Evolutionary conservation across 1,140 invertebrate species (phyloP), one percentile per base, ranked within the genome.

Genomic region (Pseudoatta argentina): DNA sequence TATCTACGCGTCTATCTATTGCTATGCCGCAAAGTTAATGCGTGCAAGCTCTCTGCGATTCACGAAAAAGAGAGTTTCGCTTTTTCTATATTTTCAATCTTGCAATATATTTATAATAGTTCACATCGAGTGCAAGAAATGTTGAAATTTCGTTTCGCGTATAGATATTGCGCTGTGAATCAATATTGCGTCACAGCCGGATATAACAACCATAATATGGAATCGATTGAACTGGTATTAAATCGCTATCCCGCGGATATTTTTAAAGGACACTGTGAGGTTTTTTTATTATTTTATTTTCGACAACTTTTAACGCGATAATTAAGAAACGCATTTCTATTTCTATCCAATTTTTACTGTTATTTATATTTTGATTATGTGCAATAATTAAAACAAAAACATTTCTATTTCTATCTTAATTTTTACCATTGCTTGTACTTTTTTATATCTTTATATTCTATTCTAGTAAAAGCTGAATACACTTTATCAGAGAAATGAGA

Each of bases 211-310:
- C 24, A 44, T 14, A 55, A 55, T 69, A 27, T 8, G 6, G 66
- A 81, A 6, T 72, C 6, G 12, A 51, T 64, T 64, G 44, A 64
- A 64, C 61, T 18, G 76, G 21, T 59, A 61, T 72, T 82, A 82
- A 69, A 82, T 82, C n/a, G 55, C 66, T 59, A 27, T n/a, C 16
- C 44, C 27, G 34, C 16, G 7, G 34, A 44, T 48, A 57, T 57
- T 44, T 44, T 59, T n/a, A 5, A 53, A 44, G 18, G 21, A 59
- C n/a, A n/a, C 16, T 59, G 18, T 57, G 6, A 57, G 18, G n/a
- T 55, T 71, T 27, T 71, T 0, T 44, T 51, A 51, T 55, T 24
- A 16, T 71, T 81, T 57, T 39, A 81, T 81, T 12, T 55, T 27
- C n/a, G 10, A 21, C 16, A 6, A 64, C 18, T 53, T 78, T 53